Evolutionary conservation across 2,113 vertebrate species (phyloP), one percentile per base, ranked within the genome.

Genomic region (Dipodomys stephensi): DNA sequence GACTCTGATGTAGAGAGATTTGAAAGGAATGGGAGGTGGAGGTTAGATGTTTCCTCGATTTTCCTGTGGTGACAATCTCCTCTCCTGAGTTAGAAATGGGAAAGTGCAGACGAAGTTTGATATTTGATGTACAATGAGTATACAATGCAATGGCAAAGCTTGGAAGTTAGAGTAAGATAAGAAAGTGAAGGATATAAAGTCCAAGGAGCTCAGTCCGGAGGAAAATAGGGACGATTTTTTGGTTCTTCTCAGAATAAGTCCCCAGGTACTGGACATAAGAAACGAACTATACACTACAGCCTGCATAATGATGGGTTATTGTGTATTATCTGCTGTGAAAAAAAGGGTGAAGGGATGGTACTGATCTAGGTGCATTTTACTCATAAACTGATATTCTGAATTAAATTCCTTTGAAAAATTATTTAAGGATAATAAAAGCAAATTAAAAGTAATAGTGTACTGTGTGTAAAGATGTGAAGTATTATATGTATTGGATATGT

Each of bases 101-200:
- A 27, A 57, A 25, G 12, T 2, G 4, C 28, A 15, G 22, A 22
- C 35, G 20, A 76, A 68, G 8, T 28, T 11, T 23, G 35, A 79
- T 28, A n/a, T 65, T 49, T 64, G 46, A 6, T 22, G 5, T 13
- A 25, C 77, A 78, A 53, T 32, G 18, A 89, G 35, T 39, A 39
- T 39, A 44, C 27, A 7, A 57, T 35, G 39, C 57, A 72, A 62
- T 22, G 35, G 23, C 53, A 72, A 67, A 60, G 27, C 46, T n/a
- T 77, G 44, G 15, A 44, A 10, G 3, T 44, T 1, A 27, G 30
- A 20, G 0, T 16, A 53, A 88, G 18, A 79, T 32, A 62, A 13
- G 28, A n/a, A 60, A 85, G 60, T 25, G n/a, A 82, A 80, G 81
- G 28, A 81, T 64, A 62, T 35, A 73, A 93, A 79, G n/a, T 79